Evolutionary conservation across 2,797 vertebrate species (phyloP).

Genomic region (Alcedo quadribrachys): DNA sequence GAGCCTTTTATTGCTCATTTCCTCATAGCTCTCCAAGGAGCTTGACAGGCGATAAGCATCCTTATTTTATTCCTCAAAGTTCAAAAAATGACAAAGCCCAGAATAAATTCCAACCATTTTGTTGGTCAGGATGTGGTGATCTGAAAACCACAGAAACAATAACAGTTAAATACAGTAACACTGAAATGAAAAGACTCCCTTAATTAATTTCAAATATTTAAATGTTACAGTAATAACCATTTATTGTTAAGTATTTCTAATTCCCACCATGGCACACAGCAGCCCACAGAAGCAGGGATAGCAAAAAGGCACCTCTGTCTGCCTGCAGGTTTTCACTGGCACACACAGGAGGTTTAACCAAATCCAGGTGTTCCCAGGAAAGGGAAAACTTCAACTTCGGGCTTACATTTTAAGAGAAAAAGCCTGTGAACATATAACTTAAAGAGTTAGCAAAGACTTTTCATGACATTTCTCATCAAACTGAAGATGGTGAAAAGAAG

Average conservation of each 20-base stretch:
- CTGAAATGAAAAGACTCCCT: not conserved
- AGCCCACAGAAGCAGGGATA: not conserved
- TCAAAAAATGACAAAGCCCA: slow-evolving; percentile 30
- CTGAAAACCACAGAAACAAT: slow-evolving; percentile 33
- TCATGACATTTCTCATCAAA: not conserved
- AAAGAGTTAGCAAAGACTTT: not conserved
- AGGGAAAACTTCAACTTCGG: not conserved
- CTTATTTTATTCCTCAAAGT: slow-evolving; percentile 35
- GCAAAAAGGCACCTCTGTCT: not conserved
- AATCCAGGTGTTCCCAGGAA: not conserved
- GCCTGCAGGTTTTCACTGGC: not conserved
- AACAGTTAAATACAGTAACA: slow-evolving; percentile 28
- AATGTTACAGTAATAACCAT: not conserved
- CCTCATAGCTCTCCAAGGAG: slow-evolving; percentile 53
- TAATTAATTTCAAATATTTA: not conserved
- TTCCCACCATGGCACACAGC: not conserved
- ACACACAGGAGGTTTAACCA: not conserved
- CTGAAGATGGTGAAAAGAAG: not conserved
- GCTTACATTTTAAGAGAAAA: not conserved
- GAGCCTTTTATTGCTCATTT: slow-evolving; percentile 62
- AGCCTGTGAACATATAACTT: not conserved
- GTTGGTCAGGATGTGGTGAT: slow-evolving; percentile 18
- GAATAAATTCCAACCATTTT: slow-evolving; percentile 18
- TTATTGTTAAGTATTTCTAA: not conserved
- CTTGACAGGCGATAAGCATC: slow-evolving; percentile 32